phyloP scores from a whole-genome alignment of 2,797 vertebrate genomes.

The Artibeus lituratus region DNA sequence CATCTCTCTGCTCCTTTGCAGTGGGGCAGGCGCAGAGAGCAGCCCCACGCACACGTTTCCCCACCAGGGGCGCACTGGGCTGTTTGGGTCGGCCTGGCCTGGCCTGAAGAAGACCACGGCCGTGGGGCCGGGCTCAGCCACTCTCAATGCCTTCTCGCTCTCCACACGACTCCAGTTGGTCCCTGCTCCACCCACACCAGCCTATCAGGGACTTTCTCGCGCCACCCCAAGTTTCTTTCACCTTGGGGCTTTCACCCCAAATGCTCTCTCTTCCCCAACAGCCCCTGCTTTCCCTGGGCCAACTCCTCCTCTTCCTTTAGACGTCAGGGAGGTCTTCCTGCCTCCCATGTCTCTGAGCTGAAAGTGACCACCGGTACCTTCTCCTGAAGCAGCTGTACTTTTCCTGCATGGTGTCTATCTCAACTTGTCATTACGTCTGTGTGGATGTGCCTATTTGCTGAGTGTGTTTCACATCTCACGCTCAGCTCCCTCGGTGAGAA shows the following conservation, averaged over 20 bases:
- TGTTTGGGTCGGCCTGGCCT: background rate
- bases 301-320: background rate
- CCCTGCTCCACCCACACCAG: background rate
- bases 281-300: background rate
- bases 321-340: background rate
- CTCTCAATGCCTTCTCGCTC: background rate
- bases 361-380: no score
- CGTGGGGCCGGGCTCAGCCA: background rate
- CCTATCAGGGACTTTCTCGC: background rate
- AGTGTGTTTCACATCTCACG: background rate
- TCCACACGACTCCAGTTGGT: background rate
- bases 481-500: background rate
- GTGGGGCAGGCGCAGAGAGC: background rate
- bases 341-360: background rate
- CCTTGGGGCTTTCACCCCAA: background rate
- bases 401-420: background rate
- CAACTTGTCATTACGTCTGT: background rate
- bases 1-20: background rate
- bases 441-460: background rate
- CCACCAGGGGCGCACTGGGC: no score
- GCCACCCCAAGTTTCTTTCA: background rate
- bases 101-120: background rate
- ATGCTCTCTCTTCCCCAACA: background rate
- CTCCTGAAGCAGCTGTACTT: background rate
- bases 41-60: background rate